phyloP scores from a whole-genome alignment of 2,888 invertebrate species.

The Ceratothoa steindachneri region DNA sequence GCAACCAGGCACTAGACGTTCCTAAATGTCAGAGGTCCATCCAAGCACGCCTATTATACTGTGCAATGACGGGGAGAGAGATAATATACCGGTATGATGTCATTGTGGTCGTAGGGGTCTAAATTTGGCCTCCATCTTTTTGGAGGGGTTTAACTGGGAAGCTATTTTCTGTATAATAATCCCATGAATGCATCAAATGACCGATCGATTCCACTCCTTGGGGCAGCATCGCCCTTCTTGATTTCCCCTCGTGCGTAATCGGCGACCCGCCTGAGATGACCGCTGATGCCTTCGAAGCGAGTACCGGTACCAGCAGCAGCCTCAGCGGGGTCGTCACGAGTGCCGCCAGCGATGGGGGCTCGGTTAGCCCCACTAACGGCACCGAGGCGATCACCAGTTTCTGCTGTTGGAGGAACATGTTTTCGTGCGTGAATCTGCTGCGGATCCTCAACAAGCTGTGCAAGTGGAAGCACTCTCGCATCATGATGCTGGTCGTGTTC shows the following conservation, averaged over 20 bases:
- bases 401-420: constrained; percentile 96
- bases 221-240: constrained; percentile 64
- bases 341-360: constrained; percentile 4
- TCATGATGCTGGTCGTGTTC: constrained; percentile 98
- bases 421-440: constrained; percentile 92
- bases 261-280: constrained; percentile 92
- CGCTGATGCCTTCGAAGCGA: constrained; percentile 81
- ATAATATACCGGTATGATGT: too few species aligned
- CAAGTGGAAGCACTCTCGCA: constrained; percentile 99
- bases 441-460: constrained; percentile 96
- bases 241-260: constrained; percentile 93
- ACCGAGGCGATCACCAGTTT: constrained; percentile 57
- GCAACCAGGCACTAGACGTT: too few species aligned
- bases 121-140: too few species aligned
- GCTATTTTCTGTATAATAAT: too few species aligned
- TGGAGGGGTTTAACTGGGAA: too few species aligned
- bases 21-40: too few species aligned
- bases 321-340: background rate
- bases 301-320: constrained; percentile 56
- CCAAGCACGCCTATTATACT: too few species aligned
- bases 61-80: too few species aligned
- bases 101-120: too few species aligned
- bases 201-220: too few species aligned
- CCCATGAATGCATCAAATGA: too few species aligned
- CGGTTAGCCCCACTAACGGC: background rate